Evolutionary conservation across 1,140 invertebrate species (phyloP), one percentile per base, ranked within the genome.

Genomic region (Brachionus sp.): DNA sequence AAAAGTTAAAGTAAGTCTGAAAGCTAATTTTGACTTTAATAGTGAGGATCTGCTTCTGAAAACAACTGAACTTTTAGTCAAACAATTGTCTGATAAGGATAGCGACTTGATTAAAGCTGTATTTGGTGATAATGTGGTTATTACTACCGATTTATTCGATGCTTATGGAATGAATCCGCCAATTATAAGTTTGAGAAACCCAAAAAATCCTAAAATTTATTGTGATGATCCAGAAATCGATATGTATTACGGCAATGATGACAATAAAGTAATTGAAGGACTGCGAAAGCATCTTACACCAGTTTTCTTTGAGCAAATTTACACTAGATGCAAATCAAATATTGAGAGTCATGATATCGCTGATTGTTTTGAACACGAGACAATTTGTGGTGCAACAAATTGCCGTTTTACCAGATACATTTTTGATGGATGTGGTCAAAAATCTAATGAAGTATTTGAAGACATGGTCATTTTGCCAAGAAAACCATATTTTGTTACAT

Each of bases 171-270:
- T 75, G 70, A 39, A 46, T 42, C 70, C 70, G 2, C 70, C 70
- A 2, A 46, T 42, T 3, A 75, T 75, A n/a, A 39, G 7, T 3
- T 16, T 75, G 5, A 13, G 3, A 3, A 37, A 46, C 23, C 13
- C 42, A n/a, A 16, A 19, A 3, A 75, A 75, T 25, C 70, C 70
- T 4, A 39, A 9, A 6, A 75, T 75, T 4, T 75, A 75, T 46
- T 75, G 70, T 46, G 70, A 75, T 37, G 42, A 75, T 75, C 70
- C 70, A 23, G 70, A 42, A 46, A 75, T 75, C 2, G 70, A 33
- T 7, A 4, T 7, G n/a, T 16, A 39, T 7, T 75, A 75, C 23
- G 70, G n/a, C 35, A 3, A 9, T 42, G 29, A 75, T 75, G 70
- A 75, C 12, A 75, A 16, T 35, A 46, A 16, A 16, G 23, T 75